phyloP scores from a whole-genome alignment of 1,140 invertebrate species.

The Drosophila erecta region DNA sequence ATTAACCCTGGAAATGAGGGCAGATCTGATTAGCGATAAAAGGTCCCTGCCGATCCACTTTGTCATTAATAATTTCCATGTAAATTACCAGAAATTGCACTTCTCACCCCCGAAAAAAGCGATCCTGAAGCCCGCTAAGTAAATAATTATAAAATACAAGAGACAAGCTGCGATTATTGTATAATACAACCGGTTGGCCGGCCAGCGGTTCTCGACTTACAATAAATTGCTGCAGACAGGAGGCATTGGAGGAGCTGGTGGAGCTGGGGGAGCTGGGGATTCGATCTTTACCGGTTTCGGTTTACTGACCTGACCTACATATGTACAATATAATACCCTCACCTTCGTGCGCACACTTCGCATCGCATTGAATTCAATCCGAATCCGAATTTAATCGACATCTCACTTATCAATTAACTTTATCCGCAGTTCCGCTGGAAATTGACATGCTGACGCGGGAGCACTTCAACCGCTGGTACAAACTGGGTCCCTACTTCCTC shows the following conservation, averaged over 20 bases:
- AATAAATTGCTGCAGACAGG: slow-evolving; percentile 43
- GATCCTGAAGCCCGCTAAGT: slow-evolving; percentile 26
- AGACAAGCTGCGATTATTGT: slow-evolving; percentile 33
- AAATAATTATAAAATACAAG: slow-evolving; percentile 40
- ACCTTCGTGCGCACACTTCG: slow-evolving; percentile 29
- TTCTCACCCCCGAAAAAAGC: slow-evolving; percentile 13
- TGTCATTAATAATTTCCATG: slow-evolving; percentile 53
- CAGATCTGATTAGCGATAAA: slow-evolving; percentile 13
- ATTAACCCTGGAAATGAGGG: slow-evolving; percentile 20
- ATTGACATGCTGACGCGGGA: slow-evolving; percentile 94
- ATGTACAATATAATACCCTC: slow-evolving; percentile 25
- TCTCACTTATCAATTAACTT: slow-evolving; percentile 38
- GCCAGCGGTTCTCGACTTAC: slow-evolving; percentile 26
- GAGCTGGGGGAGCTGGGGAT: slow-evolving; percentile 24
- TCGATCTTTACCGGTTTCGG: slow-evolving; percentile 61
- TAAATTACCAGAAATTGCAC: slow-evolving; percentile 19
- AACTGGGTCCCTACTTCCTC: slow-evolving; percentile 94
- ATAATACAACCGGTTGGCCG: slow-evolving; percentile 49
- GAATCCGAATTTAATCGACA: background rate
- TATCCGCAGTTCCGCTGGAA: slow-evolving; percentile 91
- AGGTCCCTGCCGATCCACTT: slow-evolving; percentile 41
- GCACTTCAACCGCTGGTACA: slow-evolving; percentile 98
- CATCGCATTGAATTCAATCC: slow-evolving; percentile 12
- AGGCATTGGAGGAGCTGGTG: slow-evolving; percentile 2
- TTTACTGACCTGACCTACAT: slow-evolving; percentile 67